These are phyloP conservation scores for Aeoliscus strigatus DNA, from an alignment of 2,797 vertebrate species.

Conservation along the genomic window DNA sequence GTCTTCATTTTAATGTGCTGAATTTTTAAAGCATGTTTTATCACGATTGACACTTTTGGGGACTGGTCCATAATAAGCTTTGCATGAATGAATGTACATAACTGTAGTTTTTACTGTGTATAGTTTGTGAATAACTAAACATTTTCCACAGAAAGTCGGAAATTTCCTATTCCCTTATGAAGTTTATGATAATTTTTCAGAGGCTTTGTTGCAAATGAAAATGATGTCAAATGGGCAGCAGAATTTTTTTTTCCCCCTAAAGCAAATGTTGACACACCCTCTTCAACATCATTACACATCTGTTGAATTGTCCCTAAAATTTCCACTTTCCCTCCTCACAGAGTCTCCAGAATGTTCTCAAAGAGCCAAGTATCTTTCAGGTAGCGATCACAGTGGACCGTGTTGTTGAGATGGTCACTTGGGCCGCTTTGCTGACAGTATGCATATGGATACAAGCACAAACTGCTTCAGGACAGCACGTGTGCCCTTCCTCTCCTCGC, in stretches of 20 bases:
- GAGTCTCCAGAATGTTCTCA: constrained; percentile 59
- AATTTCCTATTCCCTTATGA: too few relatives aligned
- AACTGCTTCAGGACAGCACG: constrained; percentile 55
- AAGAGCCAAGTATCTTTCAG: constrained; percentile 39
- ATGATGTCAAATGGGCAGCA: too few relatives aligned
- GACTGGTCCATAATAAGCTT: too few relatives aligned
- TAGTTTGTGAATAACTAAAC: constrained; percentile 10
- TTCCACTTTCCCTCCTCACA: constrained; percentile 41
- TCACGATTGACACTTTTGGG: too few relatives aligned
- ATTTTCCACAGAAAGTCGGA: constrained; percentile 7
- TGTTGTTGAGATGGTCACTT: constrained; percentile 72
- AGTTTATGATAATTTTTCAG: constrained; percentile 18
- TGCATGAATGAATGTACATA: not conserved
- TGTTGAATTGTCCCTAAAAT: constrained; percentile 19
- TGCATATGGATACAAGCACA: constrained; percentile 69
- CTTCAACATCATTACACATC: not conserved
- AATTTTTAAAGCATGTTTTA: too few relatives aligned
- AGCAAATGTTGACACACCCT: constrained; percentile 18
- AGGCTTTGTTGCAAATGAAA: too few relatives aligned
- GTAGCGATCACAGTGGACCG: constrained; percentile 50
- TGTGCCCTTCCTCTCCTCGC: constrained; percentile 66
- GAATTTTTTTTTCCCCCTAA: too few relatives aligned
- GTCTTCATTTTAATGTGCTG: too few relatives aligned
- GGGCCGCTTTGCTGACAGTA: constrained; percentile 60
- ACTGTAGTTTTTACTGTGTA: not conserved